Conservation (phyloP, 2,113 vertebrate genomes). For the Meriones unguiculatus region DNA sequence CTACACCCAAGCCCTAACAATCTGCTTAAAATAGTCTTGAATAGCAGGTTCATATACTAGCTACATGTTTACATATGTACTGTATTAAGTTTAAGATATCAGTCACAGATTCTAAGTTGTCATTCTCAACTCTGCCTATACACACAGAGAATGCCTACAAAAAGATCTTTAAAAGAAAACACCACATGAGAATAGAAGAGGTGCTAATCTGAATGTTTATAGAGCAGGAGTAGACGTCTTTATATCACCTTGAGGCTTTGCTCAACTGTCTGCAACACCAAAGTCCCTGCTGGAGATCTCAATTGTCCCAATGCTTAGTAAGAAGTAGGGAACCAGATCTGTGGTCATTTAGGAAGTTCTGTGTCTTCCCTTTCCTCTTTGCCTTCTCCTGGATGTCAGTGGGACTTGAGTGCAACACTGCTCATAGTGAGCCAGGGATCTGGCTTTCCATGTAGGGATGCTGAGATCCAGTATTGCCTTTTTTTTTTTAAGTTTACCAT, state of each 20-base stretch:
- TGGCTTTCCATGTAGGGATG: background rate
- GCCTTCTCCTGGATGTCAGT: background rate
- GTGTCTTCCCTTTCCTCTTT: background rate
- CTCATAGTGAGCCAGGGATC: background rate
- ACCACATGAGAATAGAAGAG: background rate
- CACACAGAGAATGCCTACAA: background rate
- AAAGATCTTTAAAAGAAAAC: constrained; percentile 21
- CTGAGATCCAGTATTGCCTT: background rate
- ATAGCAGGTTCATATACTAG: background rate
- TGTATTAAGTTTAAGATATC: background rate
- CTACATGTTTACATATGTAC: background rate
- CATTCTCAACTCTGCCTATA: background rate
- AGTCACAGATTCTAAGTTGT: background rate
- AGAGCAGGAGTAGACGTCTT: background rate
- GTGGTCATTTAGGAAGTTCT: background rate
- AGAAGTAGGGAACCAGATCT: background rate
- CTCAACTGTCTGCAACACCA: background rate
- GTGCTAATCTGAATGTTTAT: background rate
- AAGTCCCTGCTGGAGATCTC: background rate
- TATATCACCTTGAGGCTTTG: background rate
- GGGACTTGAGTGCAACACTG: too few species aligned
- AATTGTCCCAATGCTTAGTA: background rate
- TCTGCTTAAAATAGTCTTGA: background rate
- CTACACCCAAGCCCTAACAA: background rate
- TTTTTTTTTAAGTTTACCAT: background rate